Evolutionary conservation across 1,140 invertebrate species (phyloP).

Genomic region (Sinella curviseta): DNA sequence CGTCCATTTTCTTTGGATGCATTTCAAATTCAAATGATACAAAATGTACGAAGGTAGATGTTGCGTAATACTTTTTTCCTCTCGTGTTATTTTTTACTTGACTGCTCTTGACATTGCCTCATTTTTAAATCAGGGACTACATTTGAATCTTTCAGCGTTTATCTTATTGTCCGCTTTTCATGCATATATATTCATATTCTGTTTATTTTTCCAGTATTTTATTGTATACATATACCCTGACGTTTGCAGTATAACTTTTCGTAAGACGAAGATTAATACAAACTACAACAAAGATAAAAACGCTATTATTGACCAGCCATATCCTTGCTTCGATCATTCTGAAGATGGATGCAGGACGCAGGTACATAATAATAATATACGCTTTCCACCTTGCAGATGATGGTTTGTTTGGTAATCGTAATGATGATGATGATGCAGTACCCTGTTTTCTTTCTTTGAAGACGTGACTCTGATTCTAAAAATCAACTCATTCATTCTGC

Average conservation of each 20-base stretch:
- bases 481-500: conserved; percentile 2
- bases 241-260: too few species aligned
- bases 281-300: background rate
- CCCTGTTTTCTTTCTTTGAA: background rate
- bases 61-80: background rate
- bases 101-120: conserved; percentile 6
- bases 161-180: background rate
- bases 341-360: background rate
- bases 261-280: too few species aligned
- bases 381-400: too few species aligned
- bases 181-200: background rate
- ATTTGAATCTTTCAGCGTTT: conserved; percentile 12
- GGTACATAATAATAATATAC: background rate
- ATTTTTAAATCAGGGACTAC: background rate
- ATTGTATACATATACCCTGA: background rate
- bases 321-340: background rate
- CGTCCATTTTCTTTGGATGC: too few species aligned
- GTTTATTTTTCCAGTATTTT: background rate
- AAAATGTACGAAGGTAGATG: background rate
- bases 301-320: background rate
- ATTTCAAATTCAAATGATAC: background rate
- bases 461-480: background rate
- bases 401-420: too few species aligned
- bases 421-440: background rate
- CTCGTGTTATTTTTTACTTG: background rate